Evolutionary conservation across 2,797 vertebrate genomes (phyloP).

Genomic region (Acropternis orthonyx): DNA sequence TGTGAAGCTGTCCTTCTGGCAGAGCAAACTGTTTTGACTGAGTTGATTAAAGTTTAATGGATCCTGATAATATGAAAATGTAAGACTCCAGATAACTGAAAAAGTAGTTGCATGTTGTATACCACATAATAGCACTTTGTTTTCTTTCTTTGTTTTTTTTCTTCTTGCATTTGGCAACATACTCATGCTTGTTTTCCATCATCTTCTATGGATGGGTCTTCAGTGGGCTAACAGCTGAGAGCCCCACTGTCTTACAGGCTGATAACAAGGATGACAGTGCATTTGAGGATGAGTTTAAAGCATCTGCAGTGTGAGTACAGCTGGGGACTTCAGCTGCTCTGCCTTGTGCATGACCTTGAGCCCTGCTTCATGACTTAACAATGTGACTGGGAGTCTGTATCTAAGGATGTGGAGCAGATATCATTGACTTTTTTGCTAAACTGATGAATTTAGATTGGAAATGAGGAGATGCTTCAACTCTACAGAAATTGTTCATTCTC

Average conservation of each 20-base stretch:
- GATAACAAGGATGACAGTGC: slow-evolving; percentile 15
- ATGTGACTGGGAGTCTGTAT: background rate
- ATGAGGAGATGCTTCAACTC: background rate
- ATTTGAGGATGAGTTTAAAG: slow-evolving; percentile 46
- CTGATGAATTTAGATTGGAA: background rate
- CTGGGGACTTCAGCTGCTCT: background rate
- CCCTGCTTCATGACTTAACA: background rate
- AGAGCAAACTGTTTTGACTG: background rate
- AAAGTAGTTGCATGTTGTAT: background rate
- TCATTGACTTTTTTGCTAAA: background rate
- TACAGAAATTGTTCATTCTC: background rate
- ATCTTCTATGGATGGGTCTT: background rate
- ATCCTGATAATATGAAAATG: background rate
- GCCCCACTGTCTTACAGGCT: background rate
- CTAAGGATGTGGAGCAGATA: background rate
- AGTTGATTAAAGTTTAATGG: background rate
- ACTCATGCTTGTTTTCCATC: background rate
- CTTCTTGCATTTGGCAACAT: background rate
- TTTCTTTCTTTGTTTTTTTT: accelerated
- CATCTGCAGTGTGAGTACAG: slow-evolving; percentile 47
- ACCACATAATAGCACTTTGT: accelerated
- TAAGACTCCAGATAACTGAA: background rate
- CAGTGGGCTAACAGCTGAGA: background rate
- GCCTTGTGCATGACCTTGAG: background rate
- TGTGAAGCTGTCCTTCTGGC: background rate